Conservation (phyloP, 2,888 invertebrate species). For the Spisula solida region DNA sequence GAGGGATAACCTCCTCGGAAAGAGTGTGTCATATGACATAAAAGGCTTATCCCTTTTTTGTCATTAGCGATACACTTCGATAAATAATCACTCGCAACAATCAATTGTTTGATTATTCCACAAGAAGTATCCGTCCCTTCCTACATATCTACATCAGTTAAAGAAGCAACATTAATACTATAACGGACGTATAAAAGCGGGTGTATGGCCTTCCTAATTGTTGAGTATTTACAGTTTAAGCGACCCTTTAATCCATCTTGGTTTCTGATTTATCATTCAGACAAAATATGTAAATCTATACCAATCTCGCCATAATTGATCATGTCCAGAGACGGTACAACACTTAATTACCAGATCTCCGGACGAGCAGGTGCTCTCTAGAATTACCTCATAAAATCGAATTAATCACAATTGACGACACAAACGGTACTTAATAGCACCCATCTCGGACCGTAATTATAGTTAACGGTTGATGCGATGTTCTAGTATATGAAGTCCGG, state of each 20-base stretch:
- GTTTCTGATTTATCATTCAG: constrained; percentile 7
- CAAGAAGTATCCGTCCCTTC: not conserved
- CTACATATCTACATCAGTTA: too few relatives aligned
- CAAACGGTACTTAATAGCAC: not conserved
- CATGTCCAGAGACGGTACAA: constrained; percentile 5
- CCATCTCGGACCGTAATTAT: not conserved
- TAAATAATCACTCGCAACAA: not conserved
- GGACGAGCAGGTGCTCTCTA: constrained; percentile 17
- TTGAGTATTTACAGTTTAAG: not conserved
- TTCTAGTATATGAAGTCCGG: not conserved
- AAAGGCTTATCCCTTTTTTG: too few relatives aligned
- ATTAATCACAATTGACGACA: constrained; percentile 9
- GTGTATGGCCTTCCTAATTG: not conserved
- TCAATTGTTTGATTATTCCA: not conserved
- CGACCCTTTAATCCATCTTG: not conserved
- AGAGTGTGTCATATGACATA: too few relatives aligned
- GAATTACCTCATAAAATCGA: constrained; percentile 17
- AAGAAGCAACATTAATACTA: not conserved
- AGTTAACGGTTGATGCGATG: not conserved
- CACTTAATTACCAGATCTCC: constrained; percentile 13
- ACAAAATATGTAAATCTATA: constrained; percentile 29
- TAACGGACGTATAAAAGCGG: not conserved
- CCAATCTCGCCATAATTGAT: constrained; percentile 19
- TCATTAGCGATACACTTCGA: too few relatives aligned
- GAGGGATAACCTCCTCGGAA: too few relatives aligned